A percentile compares a stretch with the other conserved stretches of the same genome.
phyloP scores from a whole-genome alignment of 2,797 vertebrate species.

The Chaunax sp. region DNA sequence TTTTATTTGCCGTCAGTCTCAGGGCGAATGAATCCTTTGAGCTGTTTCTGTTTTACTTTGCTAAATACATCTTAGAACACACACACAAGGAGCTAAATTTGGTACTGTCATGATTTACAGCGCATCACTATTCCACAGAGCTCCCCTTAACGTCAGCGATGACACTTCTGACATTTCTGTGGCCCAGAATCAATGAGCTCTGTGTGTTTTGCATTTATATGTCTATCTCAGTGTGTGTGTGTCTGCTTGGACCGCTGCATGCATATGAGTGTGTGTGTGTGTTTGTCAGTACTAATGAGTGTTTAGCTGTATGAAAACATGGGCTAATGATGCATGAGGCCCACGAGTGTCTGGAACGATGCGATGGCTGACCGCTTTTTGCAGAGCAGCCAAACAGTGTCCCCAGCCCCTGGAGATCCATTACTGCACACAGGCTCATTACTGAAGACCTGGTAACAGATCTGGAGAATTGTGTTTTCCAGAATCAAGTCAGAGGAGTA shows the following conservation, averaged over 20 bases:
- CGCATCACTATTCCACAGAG: slow-evolving; percentile 45
- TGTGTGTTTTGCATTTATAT: slow-evolving; percentile 39
- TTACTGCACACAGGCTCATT: slow-evolving; percentile 58
- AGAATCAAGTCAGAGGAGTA: slow-evolving; percentile 13
- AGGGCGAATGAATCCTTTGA: no score
- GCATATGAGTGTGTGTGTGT: slow-evolving; percentile 1
- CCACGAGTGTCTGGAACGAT: slow-evolving; percentile 42
- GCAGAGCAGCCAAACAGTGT: slow-evolving; percentile 42
- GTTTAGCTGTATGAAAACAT: slow-evolving; percentile 64
- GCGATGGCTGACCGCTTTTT: slow-evolving; percentile 45
- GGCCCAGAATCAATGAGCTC: slow-evolving; percentile 39
- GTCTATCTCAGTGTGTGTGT: slow-evolving; percentile 22
- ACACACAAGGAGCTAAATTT: slow-evolving; percentile 33
- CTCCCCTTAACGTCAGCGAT: slow-evolving; percentile 29
- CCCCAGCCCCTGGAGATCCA: slow-evolving; percentile 51
- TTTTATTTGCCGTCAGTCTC: no score
- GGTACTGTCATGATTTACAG: slow-evolving; percentile 37
- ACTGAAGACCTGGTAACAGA: slow-evolving; percentile 55
- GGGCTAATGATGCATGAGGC: slow-evolving; percentile 66
- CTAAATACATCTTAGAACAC: no score
- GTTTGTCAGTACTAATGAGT: slow-evolving; percentile 59
- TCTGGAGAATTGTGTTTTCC: slow-evolving; percentile 33
- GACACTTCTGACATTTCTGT: slow-evolving; percentile 55
- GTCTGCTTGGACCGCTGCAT: slow-evolving; percentile 12
- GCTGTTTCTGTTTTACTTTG: no score